Conservation (phyloP, 2,113 vertebrate genomes). For the Falco punctatus region DNA sequence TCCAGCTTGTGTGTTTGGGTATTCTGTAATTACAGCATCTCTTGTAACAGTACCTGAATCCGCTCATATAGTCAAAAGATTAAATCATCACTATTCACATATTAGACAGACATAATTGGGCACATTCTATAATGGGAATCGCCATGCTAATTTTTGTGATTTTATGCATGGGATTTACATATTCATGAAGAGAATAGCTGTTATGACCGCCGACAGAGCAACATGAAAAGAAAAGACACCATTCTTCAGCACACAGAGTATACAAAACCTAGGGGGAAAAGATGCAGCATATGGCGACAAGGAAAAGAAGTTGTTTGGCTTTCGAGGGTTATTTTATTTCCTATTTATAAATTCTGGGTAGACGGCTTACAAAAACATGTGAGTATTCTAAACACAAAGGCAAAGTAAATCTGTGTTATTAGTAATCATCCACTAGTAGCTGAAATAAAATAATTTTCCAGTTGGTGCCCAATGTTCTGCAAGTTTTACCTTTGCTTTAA, state of each 20-base stretch:
- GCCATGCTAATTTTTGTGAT: conserved; percentile 71
- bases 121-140: conserved; percentile 33
- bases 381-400: conserved; percentile 34
- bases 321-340: conserved; percentile 55
- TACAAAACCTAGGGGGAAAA: conserved; percentile 53
- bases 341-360: conserved; percentile 56
- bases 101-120: conserved; percentile 63
- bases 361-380: conserved; percentile 24
- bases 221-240: conserved; percentile 68
- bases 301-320: conserved; percentile 48
- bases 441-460: conserved; percentile 42
- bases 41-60: conserved; percentile 49
- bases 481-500: conserved; percentile 39
- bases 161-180: conserved; percentile 79
- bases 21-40: conserved; percentile 49
- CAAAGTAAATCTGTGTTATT: conserved; percentile 26
- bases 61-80: conserved; percentile 40
- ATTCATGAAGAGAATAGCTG: conserved; percentile 80
- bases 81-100: conserved; percentile 58
- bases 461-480: conserved; percentile 18
- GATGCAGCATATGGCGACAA: conserved; percentile 59
- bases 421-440: neutral
- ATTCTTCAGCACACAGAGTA: conserved; percentile 49
- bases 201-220: conserved; percentile 72
- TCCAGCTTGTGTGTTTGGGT: conserved; percentile 10